Conservation (phyloP, 2,888 invertebrate genomes). For the Patella pellucida region DNA sequence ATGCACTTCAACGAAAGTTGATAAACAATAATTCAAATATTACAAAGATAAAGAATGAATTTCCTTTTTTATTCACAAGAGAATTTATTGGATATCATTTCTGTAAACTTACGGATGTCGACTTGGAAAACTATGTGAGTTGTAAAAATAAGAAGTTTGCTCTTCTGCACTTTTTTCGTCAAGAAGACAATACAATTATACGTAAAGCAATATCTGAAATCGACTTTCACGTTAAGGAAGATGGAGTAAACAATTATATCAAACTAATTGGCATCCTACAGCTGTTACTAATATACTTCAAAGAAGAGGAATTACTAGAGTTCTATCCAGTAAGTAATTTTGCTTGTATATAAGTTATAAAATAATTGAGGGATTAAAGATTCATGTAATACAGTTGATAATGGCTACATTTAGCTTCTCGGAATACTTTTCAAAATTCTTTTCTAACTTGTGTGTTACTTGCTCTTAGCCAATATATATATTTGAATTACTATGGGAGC, state of each 20-base stretch:
- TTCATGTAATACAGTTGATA: too few relatives aligned
- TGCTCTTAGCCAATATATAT: too few relatives aligned
- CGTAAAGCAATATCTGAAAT: background rate
- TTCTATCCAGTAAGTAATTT: background rate
- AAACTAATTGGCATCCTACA: background rate
- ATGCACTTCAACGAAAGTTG: too few relatives aligned
- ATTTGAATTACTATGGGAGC: too few relatives aligned
- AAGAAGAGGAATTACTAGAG: background rate
- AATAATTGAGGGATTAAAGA: too few relatives aligned
- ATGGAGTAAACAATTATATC: background rate
- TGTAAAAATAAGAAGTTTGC: background rate
- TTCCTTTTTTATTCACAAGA: background rate
- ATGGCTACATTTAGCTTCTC: too few relatives aligned
- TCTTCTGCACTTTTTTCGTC: background rate
- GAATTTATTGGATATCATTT: background rate
- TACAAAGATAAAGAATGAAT: background rate
- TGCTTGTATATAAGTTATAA: background rate
- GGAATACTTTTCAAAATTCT: too few relatives aligned
- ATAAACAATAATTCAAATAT: too few relatives aligned
- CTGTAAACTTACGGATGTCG: background rate
- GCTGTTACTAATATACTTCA: background rate
- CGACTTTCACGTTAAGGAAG: background rate
- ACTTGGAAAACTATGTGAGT: background rate
- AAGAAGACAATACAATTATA: background rate
- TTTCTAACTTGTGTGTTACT: too few relatives aligned